Evolutionary conservation across 2,888 invertebrate genomes (phyloP), one percentile per base, ranked within the genome.

Genomic region (Mythimna vitellina): DNA sequence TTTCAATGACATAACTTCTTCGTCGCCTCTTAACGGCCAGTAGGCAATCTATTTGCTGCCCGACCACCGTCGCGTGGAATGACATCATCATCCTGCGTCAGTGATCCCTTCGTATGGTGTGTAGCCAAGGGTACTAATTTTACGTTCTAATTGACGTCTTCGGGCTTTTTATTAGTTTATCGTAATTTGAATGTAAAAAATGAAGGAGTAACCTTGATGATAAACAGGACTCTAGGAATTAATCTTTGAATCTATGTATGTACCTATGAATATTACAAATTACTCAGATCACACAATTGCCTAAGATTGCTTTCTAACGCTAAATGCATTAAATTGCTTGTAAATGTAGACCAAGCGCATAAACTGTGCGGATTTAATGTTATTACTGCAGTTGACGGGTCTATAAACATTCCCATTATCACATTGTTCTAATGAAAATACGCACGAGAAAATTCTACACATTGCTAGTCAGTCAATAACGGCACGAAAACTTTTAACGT

Each of bases 371-470:
- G 60, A 70, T 75, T 85, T 82, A 75, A 82, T 75, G 78, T 74
- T 69, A 76, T 78, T 78, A 57, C 69, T 66, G 38, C 32, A 57
- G 42, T 74, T 71, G 78, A 78, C 69, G 49, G 60, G 22, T 60
- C 60, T 38, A 71, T 85, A 85, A 81, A 85, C 73, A 83, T 65
- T 29, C 10, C 46, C 64, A 76, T 76, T 73, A 80, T 57, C 68
- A 60, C 63, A 62, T 67, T 76, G 82, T 49, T 25, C 67, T 56
- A 75, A 70, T 64, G 66, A 73, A 74, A 78, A 75, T 71, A 70
- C 56, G 29, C 60, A 68, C 54, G 60, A 73, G 70, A 72, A 76
- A 68, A 73, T 54, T 53, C 25, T 51, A 62, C 38, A 57, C 20
- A 49, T 65, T 68, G 14, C 32, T 76, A 54, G 5, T 35, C 42